These are phyloP conservation scores for Plagodis dolabraria DNA, from an alignment of 2,888 invertebrate species.

Conservation along the genomic window DNA sequence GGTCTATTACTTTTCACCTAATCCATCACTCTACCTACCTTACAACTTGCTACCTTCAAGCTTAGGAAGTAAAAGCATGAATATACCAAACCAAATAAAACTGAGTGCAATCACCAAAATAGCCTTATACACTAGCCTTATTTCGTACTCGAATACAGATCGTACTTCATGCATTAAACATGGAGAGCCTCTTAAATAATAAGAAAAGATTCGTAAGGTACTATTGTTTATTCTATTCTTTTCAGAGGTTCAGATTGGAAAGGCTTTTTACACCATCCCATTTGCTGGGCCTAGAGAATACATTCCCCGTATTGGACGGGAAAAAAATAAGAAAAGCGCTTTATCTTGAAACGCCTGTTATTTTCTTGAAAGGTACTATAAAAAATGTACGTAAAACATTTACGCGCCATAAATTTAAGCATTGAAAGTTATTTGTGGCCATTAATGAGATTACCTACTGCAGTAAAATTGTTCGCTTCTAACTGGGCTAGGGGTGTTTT, in stretches of 20 bases:
- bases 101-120: constrained; percentile 64
- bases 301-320: constrained; percentile 64
- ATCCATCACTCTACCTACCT: too few relatives aligned
- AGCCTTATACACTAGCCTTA: constrained; percentile 57
- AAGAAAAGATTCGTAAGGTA: constrained; percentile 72
- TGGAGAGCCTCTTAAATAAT: constrained; percentile 77
- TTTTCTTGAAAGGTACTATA: constrained; percentile 77
- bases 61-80: constrained; percentile 3
- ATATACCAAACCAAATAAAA: constrained; percentile 40
- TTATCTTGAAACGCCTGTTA: constrained; percentile 75
- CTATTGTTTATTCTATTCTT: constrained; percentile 78
- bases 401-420: constrained; percentile 73
- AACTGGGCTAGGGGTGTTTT: constrained; percentile 14
- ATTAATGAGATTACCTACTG: constrained; percentile 65
- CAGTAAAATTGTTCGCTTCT: constrained; percentile 40
- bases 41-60: too few relatives aligned
- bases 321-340: constrained; percentile 63
- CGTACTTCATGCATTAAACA: constrained; percentile 78
- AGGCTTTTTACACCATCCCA: constrained; percentile 75
- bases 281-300: constrained; percentile 69
- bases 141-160: constrained; percentile 69
- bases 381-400: constrained; percentile 73
- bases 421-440: constrained; percentile 69
- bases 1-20: too few relatives aligned
- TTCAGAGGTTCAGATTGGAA: constrained; percentile 78